Conservation (phyloP, 2,113 vertebrate genomes). For the Cepphus grylle region DNA sequence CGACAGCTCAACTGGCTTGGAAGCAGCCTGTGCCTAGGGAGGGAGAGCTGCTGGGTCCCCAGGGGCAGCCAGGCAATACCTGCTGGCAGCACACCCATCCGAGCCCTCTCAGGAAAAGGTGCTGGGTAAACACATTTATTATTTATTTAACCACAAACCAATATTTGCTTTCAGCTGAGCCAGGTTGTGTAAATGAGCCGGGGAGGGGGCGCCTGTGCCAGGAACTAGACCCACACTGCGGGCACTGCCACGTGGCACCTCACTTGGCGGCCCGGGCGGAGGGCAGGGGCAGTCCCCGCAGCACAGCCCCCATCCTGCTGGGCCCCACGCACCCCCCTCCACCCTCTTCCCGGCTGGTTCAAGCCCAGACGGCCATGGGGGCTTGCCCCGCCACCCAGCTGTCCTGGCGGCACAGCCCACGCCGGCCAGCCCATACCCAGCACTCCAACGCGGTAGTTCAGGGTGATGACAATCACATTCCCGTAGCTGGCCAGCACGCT, state of each 20-base stretch:
- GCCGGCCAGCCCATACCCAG: constrained; percentile 80
- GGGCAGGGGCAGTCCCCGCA: neutral
- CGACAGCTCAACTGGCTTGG: neutral
- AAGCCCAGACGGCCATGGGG: neutral
- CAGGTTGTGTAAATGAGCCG: neutral
- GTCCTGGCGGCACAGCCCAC: neutral
- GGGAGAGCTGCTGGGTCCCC: neutral
- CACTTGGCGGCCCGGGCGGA: rapidly evolving
- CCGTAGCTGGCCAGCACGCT: constrained; percentile 98
- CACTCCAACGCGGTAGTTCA: constrained; percentile 98
- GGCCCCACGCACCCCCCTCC: neutral
- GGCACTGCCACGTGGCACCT: neutral
- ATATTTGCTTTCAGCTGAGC: constrained; percentile 58
- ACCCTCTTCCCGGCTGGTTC: rapidly evolving
- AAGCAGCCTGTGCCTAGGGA: neutral
- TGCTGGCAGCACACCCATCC: neutral
- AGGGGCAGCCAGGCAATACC: neutral
- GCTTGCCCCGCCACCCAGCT: neutral
- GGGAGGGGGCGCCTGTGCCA: neutral
- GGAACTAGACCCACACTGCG: neutral
- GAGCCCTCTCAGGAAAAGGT: constrained; percentile 15
- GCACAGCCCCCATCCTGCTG: rapidly evolving
- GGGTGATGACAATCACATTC: constrained; percentile 98
- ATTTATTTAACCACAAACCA: constrained; percentile 60
- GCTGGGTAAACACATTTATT: constrained; percentile 48